Base-by-base conservation (phyloP, 1,140 invertebrate genomes). In the Drosophila busckii region DNA sequence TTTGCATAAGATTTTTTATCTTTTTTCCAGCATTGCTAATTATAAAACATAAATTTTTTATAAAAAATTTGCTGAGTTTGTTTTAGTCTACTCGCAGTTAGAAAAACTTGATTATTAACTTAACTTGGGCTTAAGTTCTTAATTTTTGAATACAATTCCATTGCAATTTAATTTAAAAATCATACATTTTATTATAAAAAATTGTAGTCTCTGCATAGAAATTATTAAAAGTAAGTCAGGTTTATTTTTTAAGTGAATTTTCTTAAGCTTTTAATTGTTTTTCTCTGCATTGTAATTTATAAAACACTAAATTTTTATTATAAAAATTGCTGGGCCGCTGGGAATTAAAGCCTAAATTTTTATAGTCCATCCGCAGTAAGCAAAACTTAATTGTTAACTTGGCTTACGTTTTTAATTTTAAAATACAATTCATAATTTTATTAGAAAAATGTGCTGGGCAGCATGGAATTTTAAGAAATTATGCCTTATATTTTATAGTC, bases 401-500 rank as follows among this genome's bases (percentile, higher is more conserved):
- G n/a, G 17, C 10, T 7, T 2, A 29, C 4, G 1, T 31, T 15
- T 7, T 16, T 22, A 53, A 45, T 38, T 23, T 45, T 34, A 55
- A 58, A 50, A 50, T n/a, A n/a, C n/a, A n/a, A n/a, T n/a, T n/a
- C n/a, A n/a, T n/a, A n/a, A n/a, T n/a, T n/a, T n/a, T n/a, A n/a
- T 35, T 34, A 17, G 23, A 61, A 32, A 54, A 46, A 46, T 31
- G n/a, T 13, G 1, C 2, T 41, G 3, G 3, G 12, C 13, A 6
- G n/a, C n/a, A n/a, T n/a, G n/a, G n/a, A n/a, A n/a, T 41, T 26
- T n/a, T n/a, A 29, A 61, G 23, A 52, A 53, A 52, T 61, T 29
- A 35, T 50, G 32, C 1, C 4, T 12, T 19, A 37, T 7, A 32
- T 32, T 52, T 44, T 53, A 34, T 20, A 22, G 42, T 44, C 28